Evolutionary conservation across 1,140 invertebrate genomes (phyloP).

Genomic region (Diplogasteroides magnus): DNA sequence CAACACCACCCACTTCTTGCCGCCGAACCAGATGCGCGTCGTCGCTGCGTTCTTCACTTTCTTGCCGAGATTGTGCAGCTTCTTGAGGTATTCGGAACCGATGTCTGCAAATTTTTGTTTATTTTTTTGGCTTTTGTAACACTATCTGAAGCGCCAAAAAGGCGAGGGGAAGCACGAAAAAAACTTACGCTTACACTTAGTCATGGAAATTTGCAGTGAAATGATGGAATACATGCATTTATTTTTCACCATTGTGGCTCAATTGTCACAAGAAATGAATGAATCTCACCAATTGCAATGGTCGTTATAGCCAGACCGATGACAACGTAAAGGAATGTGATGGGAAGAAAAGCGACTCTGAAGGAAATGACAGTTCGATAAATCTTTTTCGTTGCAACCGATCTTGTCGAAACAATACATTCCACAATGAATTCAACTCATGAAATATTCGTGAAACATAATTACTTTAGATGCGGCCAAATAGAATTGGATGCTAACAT

Average conservation of each 20-base stretch:
- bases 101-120: slow-evolving; percentile 28
- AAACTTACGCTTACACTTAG: too few species aligned
- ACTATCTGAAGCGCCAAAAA: too few species aligned
- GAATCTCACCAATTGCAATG: slow-evolving; percentile 30
- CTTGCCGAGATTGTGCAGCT: slow-evolving; percentile 38
- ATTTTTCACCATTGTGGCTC: too few species aligned
- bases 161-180: too few species aligned
- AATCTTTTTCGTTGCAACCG: neutral
- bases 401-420: neutral
- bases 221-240: too few species aligned
- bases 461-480: neutral
- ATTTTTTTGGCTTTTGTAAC: too few species aligned
- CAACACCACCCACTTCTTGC: slow-evolving; percentile 21
- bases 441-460: slow-evolving; percentile 2
- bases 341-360: slow-evolving; percentile 34
- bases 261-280: too few species aligned
- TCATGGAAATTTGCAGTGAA: too few species aligned
- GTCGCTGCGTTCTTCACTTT: slow-evolving; percentile 34
- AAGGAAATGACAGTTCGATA: slow-evolving; percentile 10
- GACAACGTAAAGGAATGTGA: slow-evolving; percentile 36
- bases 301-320: slow-evolving; percentile 35
- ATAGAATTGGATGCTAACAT: too few species aligned
- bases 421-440: neutral
- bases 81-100: slow-evolving; percentile 39
- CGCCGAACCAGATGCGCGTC: slow-evolving; percentile 39